phyloP scores from a whole-genome alignment of 2,888 invertebrate species.

The Mythimna ferrago region DNA sequence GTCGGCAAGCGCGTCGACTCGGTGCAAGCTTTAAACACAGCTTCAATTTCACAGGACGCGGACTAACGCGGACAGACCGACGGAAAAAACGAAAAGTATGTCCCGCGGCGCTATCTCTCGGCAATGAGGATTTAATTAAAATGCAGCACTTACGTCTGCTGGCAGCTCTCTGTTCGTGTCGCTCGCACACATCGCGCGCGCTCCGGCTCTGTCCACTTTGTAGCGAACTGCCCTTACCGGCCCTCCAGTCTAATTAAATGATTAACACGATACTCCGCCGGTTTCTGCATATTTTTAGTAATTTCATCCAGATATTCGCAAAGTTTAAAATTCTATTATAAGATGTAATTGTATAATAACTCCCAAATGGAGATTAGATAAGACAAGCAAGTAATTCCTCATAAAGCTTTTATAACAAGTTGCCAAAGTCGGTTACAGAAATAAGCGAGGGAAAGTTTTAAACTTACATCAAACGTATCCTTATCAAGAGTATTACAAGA shows the following conservation, averaged over 20 bases:
- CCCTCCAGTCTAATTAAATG: constrained; percentile 76
- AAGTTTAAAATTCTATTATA: not conserved
- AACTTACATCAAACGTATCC: too few relatives aligned
- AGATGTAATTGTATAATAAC: constrained; percentile 7
- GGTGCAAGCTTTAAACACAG: constrained; percentile 68
- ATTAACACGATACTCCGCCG: constrained; percentile 69
- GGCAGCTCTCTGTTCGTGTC: constrained; percentile 64
- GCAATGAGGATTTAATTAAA: constrained; percentile 84
- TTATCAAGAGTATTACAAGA: too few relatives aligned
- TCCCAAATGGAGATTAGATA: too few relatives aligned
- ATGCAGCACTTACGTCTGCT: constrained; percentile 71
- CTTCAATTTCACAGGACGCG: constrained; percentile 73
- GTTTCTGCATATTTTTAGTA: constrained; percentile 50
- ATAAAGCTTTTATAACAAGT: too few relatives aligned
- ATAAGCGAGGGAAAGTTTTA: too few relatives aligned
- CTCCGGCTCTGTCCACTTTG: constrained; percentile 41
- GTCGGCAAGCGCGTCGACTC: constrained; percentile 65
- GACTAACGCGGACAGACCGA: constrained; percentile 65
- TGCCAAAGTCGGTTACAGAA: too few relatives aligned
- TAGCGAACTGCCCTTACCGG: constrained; percentile 49
- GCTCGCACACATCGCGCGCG: constrained; percentile 44
- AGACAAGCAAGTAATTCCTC: too few relatives aligned
- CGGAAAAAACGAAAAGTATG: constrained; percentile 70
- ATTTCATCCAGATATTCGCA: constrained; percentile 61
- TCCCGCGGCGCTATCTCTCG: constrained; percentile 69